Evolutionary conservation across 2,888 invertebrate genomes (phyloP).

Genomic region (Ametastegia equiseti): DNA sequence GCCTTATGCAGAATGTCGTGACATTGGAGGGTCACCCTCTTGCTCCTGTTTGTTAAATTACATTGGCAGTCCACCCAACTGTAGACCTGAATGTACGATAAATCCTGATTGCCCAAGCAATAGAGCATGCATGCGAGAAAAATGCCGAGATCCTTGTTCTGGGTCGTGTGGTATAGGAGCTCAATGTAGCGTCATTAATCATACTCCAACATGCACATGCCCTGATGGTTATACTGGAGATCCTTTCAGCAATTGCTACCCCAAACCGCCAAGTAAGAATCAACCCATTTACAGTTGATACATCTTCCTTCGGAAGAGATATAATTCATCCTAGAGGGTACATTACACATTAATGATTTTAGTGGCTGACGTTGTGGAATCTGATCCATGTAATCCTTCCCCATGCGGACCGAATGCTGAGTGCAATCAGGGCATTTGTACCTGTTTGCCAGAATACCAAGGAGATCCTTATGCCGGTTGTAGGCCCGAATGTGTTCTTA

Average conservation of each 20-base stretch:
- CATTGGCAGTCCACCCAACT: slow-evolving; percentile 85
- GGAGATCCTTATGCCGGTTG: slow-evolving; percentile 87
- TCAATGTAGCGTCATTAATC: slow-evolving; percentile 82
- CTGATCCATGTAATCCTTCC: slow-evolving; percentile 86
- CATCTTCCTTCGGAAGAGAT: slow-evolving; percentile 64
- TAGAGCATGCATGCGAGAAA: slow-evolving; percentile 85
- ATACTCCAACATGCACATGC: slow-evolving; percentile 84
- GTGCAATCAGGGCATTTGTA: slow-evolving; percentile 83
- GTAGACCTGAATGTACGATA: slow-evolving; percentile 85
- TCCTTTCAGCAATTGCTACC: slow-evolving; percentile 77
- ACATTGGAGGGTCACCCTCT: slow-evolving; percentile 80
- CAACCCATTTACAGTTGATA: slow-evolving; percentile 4
- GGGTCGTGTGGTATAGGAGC: slow-evolving; percentile 84
- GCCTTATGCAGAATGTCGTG: slow-evolving; percentile 82
- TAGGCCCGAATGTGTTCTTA: slow-evolving; percentile 87
- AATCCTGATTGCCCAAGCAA: slow-evolving; percentile 85
- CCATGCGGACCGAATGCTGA: slow-evolving; percentile 84
- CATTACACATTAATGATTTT: slow-evolving; percentile 65
- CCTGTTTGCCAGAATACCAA: slow-evolving; percentile 84
- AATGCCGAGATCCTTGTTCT: slow-evolving; percentile 85
- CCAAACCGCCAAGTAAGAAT: slow-evolving; percentile 63
- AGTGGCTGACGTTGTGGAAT: slow-evolving; percentile 74
- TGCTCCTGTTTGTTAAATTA: slow-evolving; percentile 83
- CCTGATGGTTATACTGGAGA: slow-evolving; percentile 79
- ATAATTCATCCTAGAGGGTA: slow-evolving; percentile 63